phyloP scores from a whole-genome alignment of 2,113 vertebrate genomes.

The Monarcha castaneiventris region DNA sequence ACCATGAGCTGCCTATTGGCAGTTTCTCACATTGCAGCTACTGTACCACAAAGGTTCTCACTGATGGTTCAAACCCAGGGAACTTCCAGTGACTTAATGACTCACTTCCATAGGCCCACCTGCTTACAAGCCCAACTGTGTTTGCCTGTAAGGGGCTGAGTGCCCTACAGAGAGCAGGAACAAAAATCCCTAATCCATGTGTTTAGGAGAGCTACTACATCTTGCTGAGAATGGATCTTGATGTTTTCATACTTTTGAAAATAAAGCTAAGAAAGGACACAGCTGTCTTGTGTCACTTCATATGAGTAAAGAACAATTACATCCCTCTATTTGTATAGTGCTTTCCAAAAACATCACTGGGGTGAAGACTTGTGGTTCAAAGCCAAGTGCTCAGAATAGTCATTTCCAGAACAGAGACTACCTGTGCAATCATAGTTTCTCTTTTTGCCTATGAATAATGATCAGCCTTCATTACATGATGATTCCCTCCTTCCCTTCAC shows the following conservation, averaged over 20 bases:
- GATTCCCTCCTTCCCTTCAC: not conserved
- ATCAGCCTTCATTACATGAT: not conserved
- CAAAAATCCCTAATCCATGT: not conserved
- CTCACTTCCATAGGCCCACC: not conserved
- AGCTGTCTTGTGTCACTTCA: not conserved
- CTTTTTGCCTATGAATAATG: not conserved
- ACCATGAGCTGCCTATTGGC: not conserved
- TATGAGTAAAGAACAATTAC: not conserved
- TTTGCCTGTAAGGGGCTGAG: not conserved
- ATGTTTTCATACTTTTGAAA: not conserved
- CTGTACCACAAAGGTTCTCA: not conserved
- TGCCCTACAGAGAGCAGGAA: not conserved
- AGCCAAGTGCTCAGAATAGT: not conserved
- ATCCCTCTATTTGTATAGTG: not conserved
- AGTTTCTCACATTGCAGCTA: not conserved
- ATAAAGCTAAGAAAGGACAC: not conserved
- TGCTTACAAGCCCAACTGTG: not conserved
- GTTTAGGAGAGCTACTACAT: not conserved
- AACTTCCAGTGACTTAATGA: not conserved
- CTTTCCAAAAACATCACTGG: not conserved
- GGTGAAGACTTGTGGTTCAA: not conserved
- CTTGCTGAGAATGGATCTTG: not conserved
- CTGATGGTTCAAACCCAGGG: not conserved
- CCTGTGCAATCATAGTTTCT: not conserved
- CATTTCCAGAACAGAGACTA: not conserved